Percentiles rank a stretch among this genome's conserved stretches.
These are phyloP conservation scores for Pelodytes ibericus DNA, from an alignment of 2,797 vertebrate genomes.

Conservation along the genomic window DNA sequence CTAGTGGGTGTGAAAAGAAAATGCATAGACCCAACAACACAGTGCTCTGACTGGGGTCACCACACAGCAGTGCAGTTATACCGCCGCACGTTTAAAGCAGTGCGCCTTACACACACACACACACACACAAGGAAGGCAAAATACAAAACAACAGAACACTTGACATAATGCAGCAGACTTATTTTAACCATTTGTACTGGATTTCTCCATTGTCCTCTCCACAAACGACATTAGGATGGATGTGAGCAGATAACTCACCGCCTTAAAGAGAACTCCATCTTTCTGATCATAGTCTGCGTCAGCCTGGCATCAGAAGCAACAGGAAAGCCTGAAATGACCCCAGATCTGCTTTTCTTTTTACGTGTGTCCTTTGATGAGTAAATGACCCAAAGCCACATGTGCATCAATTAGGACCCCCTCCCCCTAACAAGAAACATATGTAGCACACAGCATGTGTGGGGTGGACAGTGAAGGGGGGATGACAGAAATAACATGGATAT, in stretches of 20 bases:
- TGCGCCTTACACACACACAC: no score
- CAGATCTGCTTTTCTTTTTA: conserved; percentile 55
- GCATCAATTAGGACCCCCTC: conserved; percentile 23
- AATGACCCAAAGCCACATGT: conserved; percentile 40
- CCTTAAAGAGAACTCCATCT: background rate
- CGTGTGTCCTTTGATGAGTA: conserved; percentile 56
- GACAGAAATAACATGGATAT: background rate
- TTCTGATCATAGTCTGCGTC: background rate
- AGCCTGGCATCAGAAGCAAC: background rate
- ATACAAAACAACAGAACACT: no score
- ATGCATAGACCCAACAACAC: no score
- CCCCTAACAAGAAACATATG: conserved; percentile 54
- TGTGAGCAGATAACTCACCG: background rate
- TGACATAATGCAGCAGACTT: no score
- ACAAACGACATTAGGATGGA: background rate
- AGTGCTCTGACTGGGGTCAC: no score
- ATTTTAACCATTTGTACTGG: no score
- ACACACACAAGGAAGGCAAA: no score
- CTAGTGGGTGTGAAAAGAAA: no score
- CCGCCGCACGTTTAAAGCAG: no score
- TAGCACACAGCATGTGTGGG: conserved; percentile 24
- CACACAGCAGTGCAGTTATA: no score
- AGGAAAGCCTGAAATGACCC: conserved; percentile 45
- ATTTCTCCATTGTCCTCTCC: background rate
- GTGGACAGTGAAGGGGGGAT: no score